Evolutionary conservation across 2,113 vertebrate species (phyloP).

Genomic region (Aspidoscelis tigris): DNA sequence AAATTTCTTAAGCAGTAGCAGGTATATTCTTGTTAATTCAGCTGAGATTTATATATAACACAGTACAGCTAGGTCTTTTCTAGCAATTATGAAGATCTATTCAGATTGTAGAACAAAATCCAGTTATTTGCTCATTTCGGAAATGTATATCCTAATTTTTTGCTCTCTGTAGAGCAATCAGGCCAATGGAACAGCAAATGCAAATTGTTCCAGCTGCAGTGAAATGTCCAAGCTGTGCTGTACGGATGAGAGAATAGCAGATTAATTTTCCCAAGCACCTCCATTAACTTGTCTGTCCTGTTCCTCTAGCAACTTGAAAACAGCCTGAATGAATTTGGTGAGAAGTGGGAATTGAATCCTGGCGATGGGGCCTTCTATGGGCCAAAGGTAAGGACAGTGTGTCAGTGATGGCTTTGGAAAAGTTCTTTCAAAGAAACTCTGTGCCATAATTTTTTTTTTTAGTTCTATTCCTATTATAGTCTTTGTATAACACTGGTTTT

Average conservation of each 20-base stretch:
- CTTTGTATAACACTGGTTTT: not conserved
- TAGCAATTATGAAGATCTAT: not conserved
- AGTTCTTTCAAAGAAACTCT: not conserved
- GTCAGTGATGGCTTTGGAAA: not conserved
- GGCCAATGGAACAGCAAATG: not conserved
- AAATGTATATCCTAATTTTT: not conserved
- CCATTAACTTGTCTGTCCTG: slow-evolving; percentile 16
- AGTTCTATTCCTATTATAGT: not conserved
- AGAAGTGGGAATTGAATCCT: slow-evolving; percentile 95
- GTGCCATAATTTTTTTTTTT: not conserved
- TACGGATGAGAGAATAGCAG: not conserved
- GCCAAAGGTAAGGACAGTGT: slow-evolving; percentile 87
- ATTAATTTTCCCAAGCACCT: not conserved
- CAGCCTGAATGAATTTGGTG: slow-evolving; percentile 93
- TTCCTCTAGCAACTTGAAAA: slow-evolving; percentile 94
- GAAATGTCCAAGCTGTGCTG: not conserved
- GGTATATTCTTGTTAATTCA: not conserved
- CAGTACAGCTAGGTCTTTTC: not conserved
- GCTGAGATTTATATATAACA: not conserved
- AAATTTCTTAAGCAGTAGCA: not conserved
- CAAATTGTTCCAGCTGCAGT: not conserved
- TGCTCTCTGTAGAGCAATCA: not conserved
- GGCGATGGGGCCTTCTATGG: slow-evolving; percentile 98
- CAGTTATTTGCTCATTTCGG: not conserved
- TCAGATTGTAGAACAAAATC: not conserved